These are phyloP conservation scores for Enchytraeus crypticus DNA, from an alignment of 2,888 invertebrate genomes.

Conservation along the genomic window DNA sequence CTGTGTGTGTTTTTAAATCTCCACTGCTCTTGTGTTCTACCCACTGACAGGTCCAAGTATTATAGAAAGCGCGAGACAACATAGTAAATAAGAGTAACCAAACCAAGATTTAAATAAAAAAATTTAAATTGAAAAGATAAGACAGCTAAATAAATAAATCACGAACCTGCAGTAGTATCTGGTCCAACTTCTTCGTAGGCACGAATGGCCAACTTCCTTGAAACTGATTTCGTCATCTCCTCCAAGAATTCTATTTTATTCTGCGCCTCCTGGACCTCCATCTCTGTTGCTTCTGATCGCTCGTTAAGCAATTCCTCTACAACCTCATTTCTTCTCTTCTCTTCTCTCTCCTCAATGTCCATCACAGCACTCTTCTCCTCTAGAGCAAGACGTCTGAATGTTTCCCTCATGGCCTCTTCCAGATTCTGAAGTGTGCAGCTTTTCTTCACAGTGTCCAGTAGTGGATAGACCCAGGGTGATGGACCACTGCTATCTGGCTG, in stretches of 20 bases:
- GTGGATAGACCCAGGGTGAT: constrained; percentile 26
- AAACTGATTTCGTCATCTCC: not conserved
- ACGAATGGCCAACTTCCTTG: not conserved
- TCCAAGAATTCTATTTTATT: not conserved
- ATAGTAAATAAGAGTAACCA: no score
- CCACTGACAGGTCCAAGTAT: no score
- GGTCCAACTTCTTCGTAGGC: constrained; percentile 2
- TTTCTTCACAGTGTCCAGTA: constrained; percentile 29
- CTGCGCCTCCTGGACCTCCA: not conserved
- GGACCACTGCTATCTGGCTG: not conserved
- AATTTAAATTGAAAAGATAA: no score
- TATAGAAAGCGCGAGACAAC: no score
- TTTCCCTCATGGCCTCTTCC: constrained; percentile 24
- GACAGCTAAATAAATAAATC: no score
- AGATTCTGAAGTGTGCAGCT: constrained; percentile 28
- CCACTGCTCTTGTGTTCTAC: no score
- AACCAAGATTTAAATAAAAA: no score
- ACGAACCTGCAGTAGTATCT: constrained; percentile 9
- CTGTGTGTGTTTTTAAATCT: no score
- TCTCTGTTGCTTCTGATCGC: not conserved
- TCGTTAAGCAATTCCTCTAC: no score
- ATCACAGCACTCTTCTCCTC: not conserved
- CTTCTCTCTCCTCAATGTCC: not conserved
- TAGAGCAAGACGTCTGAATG: constrained; percentile 11
- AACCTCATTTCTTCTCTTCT: not conserved